Evolutionary conservation across 2,888 invertebrate genomes (phyloP), one percentile per base, ranked within the genome.

Genomic region (Coronaproctus castanopsis): DNA sequence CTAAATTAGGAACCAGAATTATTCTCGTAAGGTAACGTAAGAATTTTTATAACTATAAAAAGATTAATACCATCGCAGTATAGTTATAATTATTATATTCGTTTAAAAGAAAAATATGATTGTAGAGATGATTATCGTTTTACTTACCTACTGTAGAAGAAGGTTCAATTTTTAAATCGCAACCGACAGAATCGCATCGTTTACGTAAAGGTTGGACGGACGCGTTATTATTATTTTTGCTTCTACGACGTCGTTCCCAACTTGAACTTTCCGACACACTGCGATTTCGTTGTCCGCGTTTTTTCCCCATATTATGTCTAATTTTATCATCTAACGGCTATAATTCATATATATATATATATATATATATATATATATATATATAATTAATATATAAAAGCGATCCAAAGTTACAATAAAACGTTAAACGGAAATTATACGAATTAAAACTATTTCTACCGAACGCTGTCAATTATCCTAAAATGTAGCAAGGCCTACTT

Each of bases 201-300:
- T 56, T 59, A 10, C 21, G 50, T 23, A 50, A 21, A 36, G 21
- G 24, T 18, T 18, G 52, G 5, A 55, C 54, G 60, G 58, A 60
- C 54, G 61, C 63, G 36, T 62, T 59, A 36, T 61, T 62, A 52
- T 60, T 55, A 36, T 63, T 60, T 60, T 61, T 57, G 54, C 63
- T 60, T 55, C 61, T 57, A 1, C 61, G 63, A 24, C 54, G 56
- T 19, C 60, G 55, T 55, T 63, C 63, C 53, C 62, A 61, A 50
- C 62, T 62, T 20, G 62, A 62, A 64, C 81, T 82, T 68, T 83
- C 83, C 0, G 82, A 82, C 14, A 80, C 77, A 66, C 81, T 82
- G 61, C 83, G 77, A 69, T 81, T 79, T 36, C 83, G 76, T 57
- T 76, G 73, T 62, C 78, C 75, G 72, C 54, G 76, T 72, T 61